A percentile compares a stretch with the other conserved stretches of the same genome.
Evolutionary conservation across 2,888 invertebrate species (phyloP).

Genomic region (Pecten maximus): DNA sequence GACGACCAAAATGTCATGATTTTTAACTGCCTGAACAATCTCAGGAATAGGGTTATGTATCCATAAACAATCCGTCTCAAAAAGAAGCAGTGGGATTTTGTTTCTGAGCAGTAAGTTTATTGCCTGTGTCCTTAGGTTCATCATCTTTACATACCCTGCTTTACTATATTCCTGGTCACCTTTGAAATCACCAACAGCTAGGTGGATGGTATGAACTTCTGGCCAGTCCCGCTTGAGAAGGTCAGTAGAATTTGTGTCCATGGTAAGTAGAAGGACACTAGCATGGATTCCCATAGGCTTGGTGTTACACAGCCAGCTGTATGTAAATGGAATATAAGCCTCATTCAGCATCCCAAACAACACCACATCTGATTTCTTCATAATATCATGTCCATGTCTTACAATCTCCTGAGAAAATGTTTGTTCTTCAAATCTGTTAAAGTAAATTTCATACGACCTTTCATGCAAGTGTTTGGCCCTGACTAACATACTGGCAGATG

Average conservation of each 20-base stretch:
- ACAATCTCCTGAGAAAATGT: neutral
- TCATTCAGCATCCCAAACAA: constrained; percentile 45
- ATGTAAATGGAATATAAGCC: constrained; percentile 54
- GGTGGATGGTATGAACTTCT: constrained; percentile 59
- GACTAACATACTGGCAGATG: neutral
- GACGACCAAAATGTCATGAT: constrained; percentile 64
- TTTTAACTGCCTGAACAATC: constrained; percentile 47
- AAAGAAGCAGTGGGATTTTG: constrained; percentile 64
- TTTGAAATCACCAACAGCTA: constrained; percentile 48
- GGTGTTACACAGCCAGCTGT: constrained; percentile 59
- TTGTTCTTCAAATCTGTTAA: neutral
- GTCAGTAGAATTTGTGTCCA: constrained; percentile 59
- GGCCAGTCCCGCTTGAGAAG: constrained; percentile 63
- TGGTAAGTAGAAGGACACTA: constrained; percentile 64
- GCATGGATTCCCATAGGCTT: constrained; percentile 53
- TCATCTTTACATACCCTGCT: constrained; percentile 67
- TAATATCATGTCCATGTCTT: neutral
- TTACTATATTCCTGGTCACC: constrained; percentile 67
- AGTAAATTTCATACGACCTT: neutral
- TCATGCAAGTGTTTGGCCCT: neutral
- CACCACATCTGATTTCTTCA: neutral
- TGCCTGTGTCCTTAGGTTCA: constrained; percentile 65
- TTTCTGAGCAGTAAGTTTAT: constrained; percentile 59
- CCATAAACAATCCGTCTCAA: constrained; percentile 72
- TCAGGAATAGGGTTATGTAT: constrained; percentile 63